A percentile compares a stretch with the other conserved stretches of the same genome.
Evolutionary conservation across 2,888 invertebrate species (phyloP).

Genomic region (Odiellus spinosus): DNA sequence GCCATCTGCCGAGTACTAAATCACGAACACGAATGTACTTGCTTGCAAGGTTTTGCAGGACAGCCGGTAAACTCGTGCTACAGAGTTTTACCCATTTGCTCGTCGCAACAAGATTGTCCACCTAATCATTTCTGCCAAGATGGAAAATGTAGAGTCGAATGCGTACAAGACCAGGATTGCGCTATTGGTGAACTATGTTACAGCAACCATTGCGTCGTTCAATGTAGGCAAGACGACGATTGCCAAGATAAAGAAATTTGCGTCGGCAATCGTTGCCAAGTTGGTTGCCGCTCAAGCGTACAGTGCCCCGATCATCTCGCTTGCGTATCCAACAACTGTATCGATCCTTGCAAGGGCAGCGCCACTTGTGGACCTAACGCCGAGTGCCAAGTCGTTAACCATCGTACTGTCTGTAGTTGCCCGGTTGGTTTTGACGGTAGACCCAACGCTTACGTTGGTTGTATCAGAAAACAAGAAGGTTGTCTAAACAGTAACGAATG

Average conservation of each 20-base stretch:
- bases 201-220: slow-evolving; percentile 18
- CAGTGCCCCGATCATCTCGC: slow-evolving; percentile 63
- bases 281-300: slow-evolving; percentile 56
- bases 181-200: slow-evolving; percentile 36
- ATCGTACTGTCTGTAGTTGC: slow-evolving; percentile 60
- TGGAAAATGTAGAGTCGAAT: slow-evolving; percentile 43
- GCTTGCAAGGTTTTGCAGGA: slow-evolving; percentile 52
- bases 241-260: slow-evolving; percentile 35
- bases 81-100: slow-evolving; percentile 18
- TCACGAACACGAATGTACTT: slow-evolving; percentile 51
- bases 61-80: slow-evolving; percentile 39
- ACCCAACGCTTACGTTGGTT: slow-evolving; percentile 54
- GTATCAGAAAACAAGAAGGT: slow-evolving; percentile 57
- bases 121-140: slow-evolving; percentile 24
- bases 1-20: slow-evolving; percentile 48
- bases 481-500: slow-evolving; percentile 59
- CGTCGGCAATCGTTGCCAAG: slow-evolving; percentile 52
- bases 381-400: slow-evolving; percentile 59
- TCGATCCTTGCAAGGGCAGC: slow-evolving; percentile 63
- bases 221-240: slow-evolving; percentile 18
- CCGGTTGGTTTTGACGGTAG: slow-evolving; percentile 51
- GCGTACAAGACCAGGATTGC: slow-evolving; percentile 59
- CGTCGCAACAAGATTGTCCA: slow-evolving; percentile 23
- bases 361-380: slow-evolving; percentile 64
- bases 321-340: slow-evolving; percentile 68